Conservation (phyloP, 2,888 invertebrate species). For the Drosophila formosana region DNA sequence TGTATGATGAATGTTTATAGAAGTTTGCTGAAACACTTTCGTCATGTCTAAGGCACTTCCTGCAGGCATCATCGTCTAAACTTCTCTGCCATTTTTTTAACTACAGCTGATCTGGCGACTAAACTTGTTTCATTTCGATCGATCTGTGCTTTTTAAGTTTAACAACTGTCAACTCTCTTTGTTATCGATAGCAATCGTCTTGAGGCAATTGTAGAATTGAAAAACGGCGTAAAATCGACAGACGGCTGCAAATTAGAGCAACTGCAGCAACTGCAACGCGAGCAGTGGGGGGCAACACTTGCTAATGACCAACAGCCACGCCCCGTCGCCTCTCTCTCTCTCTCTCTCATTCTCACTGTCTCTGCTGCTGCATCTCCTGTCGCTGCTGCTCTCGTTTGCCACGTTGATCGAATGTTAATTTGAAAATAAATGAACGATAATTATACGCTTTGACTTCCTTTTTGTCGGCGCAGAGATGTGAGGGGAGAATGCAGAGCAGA, state of each 20-base stretch:
- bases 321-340: constrained; percentile 7
- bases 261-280: neutral
- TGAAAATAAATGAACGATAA: constrained; percentile 82
- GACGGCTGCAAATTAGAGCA: constrained; percentile 44
- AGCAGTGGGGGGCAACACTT: constrained; percentile 27
- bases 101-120: too few relatives aligned
- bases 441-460: constrained; percentile 68
- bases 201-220: neutral
- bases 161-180: neutral
- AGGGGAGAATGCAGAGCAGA: neutral
- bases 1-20: too few relatives aligned
- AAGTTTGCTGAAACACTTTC: too few relatives aligned
- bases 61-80: too few relatives aligned
- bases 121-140: too few relatives aligned
- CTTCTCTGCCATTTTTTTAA: too few relatives aligned
- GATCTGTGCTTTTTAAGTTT: neutral
- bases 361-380: neutral
- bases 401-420: constrained; percentile 77
- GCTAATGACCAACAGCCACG: constrained; percentile 44
- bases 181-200: neutral
- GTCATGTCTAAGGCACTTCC: too few relatives aligned
- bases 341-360: too few relatives aligned
- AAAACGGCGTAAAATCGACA: constrained; percentile 51
- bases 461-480: neutral
- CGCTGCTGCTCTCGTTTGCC: constrained; percentile 20